A percentile compares a stretch with the other conserved stretches of the same genome.
Evolutionary conservation across 2,797 vertebrate genomes (phyloP).

Genomic region (Sebastes steindachneri): DNA sequence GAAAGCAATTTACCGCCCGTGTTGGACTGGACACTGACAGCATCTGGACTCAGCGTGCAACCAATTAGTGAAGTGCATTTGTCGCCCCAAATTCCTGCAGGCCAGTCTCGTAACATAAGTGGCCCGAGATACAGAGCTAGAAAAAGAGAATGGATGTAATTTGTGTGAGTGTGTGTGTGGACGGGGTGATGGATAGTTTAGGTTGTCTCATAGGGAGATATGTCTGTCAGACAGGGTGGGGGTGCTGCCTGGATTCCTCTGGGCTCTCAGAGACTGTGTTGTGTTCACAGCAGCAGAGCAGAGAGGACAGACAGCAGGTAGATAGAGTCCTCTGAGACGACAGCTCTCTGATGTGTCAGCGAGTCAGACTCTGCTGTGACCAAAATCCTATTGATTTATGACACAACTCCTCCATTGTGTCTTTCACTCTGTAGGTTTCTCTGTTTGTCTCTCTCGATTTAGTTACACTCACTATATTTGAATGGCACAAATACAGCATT

Average conservation of each 20-base stretch:
- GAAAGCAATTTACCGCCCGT: neutral
- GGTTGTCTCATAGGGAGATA: conserved; percentile 7
- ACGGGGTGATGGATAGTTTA: neutral
- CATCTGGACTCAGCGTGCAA: neutral
- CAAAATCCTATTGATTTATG: neutral
- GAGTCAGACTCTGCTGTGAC: neutral
- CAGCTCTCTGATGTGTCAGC: neutral
- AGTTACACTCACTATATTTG: neutral
- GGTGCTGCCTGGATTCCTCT: neutral
- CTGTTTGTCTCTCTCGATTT: neutral
- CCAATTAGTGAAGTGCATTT: conserved; percentile 7
- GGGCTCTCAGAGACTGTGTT: neutral
- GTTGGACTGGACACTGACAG: neutral
- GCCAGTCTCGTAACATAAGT: neutral
- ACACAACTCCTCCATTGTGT: neutral
- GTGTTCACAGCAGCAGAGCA: neutral
- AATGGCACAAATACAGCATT: neutral
- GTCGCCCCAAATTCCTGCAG: neutral
- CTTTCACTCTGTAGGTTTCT: neutral
- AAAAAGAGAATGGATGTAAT: neutral
- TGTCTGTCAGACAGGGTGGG: neutral
- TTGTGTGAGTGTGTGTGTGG: neutral
- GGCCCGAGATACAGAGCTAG: neutral
- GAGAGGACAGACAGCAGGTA: neutral
- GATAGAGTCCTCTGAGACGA: neutral